Conservation (phyloP, 2,888 invertebrate genomes). For the Eupeodes latifasciatus region DNA sequence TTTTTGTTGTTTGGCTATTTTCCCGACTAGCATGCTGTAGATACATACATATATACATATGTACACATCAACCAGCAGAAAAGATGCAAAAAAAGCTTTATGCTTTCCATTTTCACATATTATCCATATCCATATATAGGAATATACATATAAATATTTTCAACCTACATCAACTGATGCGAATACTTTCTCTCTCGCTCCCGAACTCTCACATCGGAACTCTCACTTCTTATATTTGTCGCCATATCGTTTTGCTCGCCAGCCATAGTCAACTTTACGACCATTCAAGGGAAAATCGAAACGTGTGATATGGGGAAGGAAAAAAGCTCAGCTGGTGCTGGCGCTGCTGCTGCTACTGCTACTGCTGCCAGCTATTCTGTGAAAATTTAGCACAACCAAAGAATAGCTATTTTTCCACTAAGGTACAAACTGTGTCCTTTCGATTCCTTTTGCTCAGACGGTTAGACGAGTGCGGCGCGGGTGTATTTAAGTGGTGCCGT, state of each 20-base stretch:
- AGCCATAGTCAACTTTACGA: background rate
- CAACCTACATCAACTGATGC: conserved; percentile 70
- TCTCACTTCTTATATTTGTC: background rate
- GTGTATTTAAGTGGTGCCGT: conserved; percentile 63
- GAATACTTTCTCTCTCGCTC: conserved; percentile 68
- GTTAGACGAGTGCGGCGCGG: conserved; percentile 67
- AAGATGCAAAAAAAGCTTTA: conserved; percentile 48
- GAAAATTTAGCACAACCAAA: conserved; percentile 52
- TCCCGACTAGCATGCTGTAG: background rate
- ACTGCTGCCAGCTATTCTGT: conserved; percentile 15
- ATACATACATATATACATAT: background rate
- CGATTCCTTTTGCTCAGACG: conserved; percentile 68
- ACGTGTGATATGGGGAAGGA: conserved; percentile 18
- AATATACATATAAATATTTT: too few species aligned
- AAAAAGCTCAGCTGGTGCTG: conserved; percentile 40
- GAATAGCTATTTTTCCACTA: conserved; percentile 10
- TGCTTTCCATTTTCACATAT: conserved; percentile 59
- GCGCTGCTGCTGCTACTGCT: background rate
- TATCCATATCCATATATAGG: too few species aligned
- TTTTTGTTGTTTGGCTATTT: conserved; percentile 21
- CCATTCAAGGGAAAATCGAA: conserved; percentile 48
- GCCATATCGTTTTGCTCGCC: background rate
- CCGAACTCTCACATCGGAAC: background rate
- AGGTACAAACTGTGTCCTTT: conserved; percentile 65
- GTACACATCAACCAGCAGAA: background rate